Evolutionary conservation across 2,888 invertebrate species (phyloP), one percentile per base, ranked within the genome.

Genomic region (Mycalesis mineus): DNA sequence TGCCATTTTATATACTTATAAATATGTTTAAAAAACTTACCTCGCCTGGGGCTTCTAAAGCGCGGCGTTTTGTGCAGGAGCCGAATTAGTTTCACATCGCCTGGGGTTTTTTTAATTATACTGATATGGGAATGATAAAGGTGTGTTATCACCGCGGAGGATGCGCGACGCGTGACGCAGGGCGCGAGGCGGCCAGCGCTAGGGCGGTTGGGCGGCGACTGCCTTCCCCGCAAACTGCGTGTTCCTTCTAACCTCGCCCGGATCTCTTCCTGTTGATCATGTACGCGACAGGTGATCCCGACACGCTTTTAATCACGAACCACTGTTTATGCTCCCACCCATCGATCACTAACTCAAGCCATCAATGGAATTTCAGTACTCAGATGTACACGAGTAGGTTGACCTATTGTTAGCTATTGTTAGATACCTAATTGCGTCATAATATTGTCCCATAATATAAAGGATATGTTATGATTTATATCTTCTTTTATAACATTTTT

Each of bases 121-220:
- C 5, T 36, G 36, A 64, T 63, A 61, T 50, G 42, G 52, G 55
- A 63, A 65, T 67, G 65, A 68, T 64, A 64, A 61, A 66, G 64
- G 62, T 68, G 68, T 62, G 61, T 68, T 70, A 69, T 70, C 68
- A 71, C 68, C 67, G 64, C 64, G 66, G 65, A 68, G 66, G 64
- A 63, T 65, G 68, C 57, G 60, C 62, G 63, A 61, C 68, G 70
- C 63, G 68, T 72, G 69, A 70, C 74, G 72, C 67, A 60, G 63
- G 67, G 65, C 68, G 65, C 68, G 68, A 66, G 71, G 66, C 82
- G 77, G 67, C 73, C 70, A 64, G 66, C 82, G 74, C 85, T 74
- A 73, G 81, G 84, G 86, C 84, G 84, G 84, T 75, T 84, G 87
- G 87, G 88, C 87, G 88, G 82, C 74, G 80, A 88, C 87, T 88